Conservation (phyloP, 2,797 vertebrate genomes). For the Oreochromis grahami region DNA sequence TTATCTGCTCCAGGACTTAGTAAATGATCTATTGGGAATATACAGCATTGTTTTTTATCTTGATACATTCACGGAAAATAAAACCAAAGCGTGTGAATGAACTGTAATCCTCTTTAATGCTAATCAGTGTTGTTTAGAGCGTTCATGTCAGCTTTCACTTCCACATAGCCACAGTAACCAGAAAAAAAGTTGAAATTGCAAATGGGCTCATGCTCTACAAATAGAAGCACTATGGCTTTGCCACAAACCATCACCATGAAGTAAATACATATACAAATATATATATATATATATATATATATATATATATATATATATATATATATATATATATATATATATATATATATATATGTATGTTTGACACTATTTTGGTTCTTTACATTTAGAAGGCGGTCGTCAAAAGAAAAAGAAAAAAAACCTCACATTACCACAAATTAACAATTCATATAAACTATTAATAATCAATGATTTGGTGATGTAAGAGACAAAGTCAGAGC, state of each 20-base stretch:
- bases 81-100: constrained; percentile 14
- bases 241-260: background rate
- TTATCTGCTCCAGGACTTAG: constrained; percentile 14
- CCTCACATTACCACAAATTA: constrained; percentile 59
- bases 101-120: constrained; percentile 5
- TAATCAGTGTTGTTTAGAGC: constrained; percentile 35
- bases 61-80: constrained; percentile 23
- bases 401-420: background rate
- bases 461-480: constrained; percentile 80
- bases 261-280: too few species aligned
- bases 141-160: constrained; percentile 41
- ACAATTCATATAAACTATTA: constrained; percentile 79
- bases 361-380: background rate
- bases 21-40: constrained; percentile 42
- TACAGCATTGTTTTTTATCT: constrained; percentile 12
- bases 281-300: too few species aligned
- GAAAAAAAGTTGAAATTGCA: constrained; percentile 45
- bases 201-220: background rate
- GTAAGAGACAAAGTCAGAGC: constrained; percentile 80
- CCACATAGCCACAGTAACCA: constrained; percentile 18
- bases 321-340: too few species aligned
- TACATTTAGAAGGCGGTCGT: background rate
- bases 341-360: fast-evolving
- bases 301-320: too few species aligned
- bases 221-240: background rate